Evolutionary conservation across 2,113 vertebrate species (phyloP), one percentile per base, ranked within the genome.

Genomic region (Tiliqua scincoides): DNA sequence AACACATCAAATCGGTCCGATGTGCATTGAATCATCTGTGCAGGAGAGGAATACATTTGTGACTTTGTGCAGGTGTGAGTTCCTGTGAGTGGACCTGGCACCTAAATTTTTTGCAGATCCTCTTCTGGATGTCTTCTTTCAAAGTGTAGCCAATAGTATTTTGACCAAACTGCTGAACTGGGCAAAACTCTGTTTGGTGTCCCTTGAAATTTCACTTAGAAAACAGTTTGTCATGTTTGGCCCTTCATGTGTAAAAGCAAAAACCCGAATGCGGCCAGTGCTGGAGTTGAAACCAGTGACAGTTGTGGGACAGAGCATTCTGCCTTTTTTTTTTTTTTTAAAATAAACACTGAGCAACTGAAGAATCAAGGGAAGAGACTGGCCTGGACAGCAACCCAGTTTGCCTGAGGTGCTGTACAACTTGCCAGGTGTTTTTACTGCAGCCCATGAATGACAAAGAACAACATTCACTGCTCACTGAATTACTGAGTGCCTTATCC

Each of bases 361-460:
- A 92, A 90, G 90, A 92, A 89, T 91, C 84, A 86, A 75, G 90
- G 90, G 89, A 93, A 91, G 91, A 91, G 93, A 91, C 93, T 94
- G 91, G 79, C 70, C 77, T 83, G 85, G 87, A 80, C 62, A 84
- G 85, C 76, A 84, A 21, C 91, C 85, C 70, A 88, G 91, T 93
- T 94, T 0, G 88, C 92, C 88, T 89, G 88, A 91, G 92, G 91
- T 93, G 37, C 67, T 79, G 61, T 57, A 59, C 32, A 68, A 67
- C 32, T 72, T 94, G 89, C 88, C 91, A 95, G 92, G 87, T 93
- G 92, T 90, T 89, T 94, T 84, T 88, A 88, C 74, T 84, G 87
- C 79, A 88, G 76, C 0, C n/a, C 1, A 52, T 88, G 27, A 72
- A 83, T 84, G 91, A 95, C 93, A 94, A 94, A 94, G 93, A 91